Base-by-base conservation (phyloP, 1,140 invertebrate species). In the Macrobrachium rosenbergii region DNA sequence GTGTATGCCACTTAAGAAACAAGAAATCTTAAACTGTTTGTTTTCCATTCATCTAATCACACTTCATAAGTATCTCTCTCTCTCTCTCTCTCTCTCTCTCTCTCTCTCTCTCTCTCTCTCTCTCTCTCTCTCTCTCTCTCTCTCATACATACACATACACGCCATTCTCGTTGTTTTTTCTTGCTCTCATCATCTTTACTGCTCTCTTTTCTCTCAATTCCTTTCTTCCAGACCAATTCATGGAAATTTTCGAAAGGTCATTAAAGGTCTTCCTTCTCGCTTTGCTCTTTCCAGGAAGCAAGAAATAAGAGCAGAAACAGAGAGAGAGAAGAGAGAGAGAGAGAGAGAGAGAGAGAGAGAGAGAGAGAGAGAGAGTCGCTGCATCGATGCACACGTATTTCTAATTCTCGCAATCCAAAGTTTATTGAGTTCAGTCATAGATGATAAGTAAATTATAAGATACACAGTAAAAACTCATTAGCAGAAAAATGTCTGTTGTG, bases 321-420 rank as follows among this genome's bases (percentile, higher is more conserved):
- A n/a, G n/a, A n/a, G n/a, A n/a, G n/a, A n/a, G 73, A 45, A n/a
- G 69, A 73, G 69, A 73, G 69, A 73, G 69, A 73, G 69, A 73
- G 69, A 73, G 69, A 73, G 69, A 73, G 69, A 73, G 69, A n/a
- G 69, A 21, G 19, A n/a, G 69, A 73, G 11, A 73, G 69, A 73
- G 69, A 16, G n/a, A 72, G 67, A 72, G 67, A 72, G 19, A 14
- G 14, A 37, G 17, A 52, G 23, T 7, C 23, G 16, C 21, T 45
- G 52, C 72, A 3, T 75, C 8, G 21, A 45, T 23, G 52, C 52
- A n/a, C n/a, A n/a, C n/a, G n/a, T n/a, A n/a, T n/a, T n/a, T n/a
- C n/a, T n/a, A n/a, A n/a, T n/a, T n/a, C n/a, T n/a, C n/a, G n/a
- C n/a, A n/a, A n/a, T n/a, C n/a, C n/a, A n/a, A n/a, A n/a, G n/a